Percentiles rank a stretch among this genome's conserved stretches.
These are phyloP conservation scores for Agrypnus murinus DNA, from an alignment of 2,888 invertebrate genomes.

Conservation along the genomic window DNA sequence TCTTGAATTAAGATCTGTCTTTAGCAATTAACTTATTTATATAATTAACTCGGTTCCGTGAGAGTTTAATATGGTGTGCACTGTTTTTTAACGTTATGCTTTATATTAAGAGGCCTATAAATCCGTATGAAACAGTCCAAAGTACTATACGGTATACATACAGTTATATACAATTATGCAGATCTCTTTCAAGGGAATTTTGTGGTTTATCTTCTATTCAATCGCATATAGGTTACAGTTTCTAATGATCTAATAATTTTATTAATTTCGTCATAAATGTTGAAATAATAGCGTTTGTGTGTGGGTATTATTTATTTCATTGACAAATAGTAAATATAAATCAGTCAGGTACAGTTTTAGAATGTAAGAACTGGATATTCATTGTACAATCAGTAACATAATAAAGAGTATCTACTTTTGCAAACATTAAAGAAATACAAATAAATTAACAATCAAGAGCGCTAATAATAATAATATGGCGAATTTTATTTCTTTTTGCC, in stretches of 20 bases:
- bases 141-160: conserved; percentile 2
- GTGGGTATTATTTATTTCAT: too few relatives aligned
- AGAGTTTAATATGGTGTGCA: conserved; percentile 28
- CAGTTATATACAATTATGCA: conserved; percentile 30
- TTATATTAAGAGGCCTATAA: background rate
- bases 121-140: conserved; percentile 3
- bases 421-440: background rate
- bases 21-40: conserved; percentile 38
- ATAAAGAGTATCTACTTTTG: too few relatives aligned
- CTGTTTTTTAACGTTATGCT: conserved; percentile 12
- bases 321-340: too few relatives aligned
- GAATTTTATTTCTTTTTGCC: conserved; percentile 21
- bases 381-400: too few relatives aligned
- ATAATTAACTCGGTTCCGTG: conserved; percentile 41
- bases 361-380: too few relatives aligned
- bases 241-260: background rate
- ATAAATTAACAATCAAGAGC: background rate
- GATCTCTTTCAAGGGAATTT: conserved; percentile 1
- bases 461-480: too few relatives aligned
- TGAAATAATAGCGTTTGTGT: too few relatives aligned
- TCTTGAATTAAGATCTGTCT: conserved; percentile 26
- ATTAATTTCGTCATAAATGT: too few relatives aligned
- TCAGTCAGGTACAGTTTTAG: too few relatives aligned
- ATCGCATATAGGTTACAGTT: conserved; percentile 1
- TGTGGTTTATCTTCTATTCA: background rate